Evolutionary conservation across 2,797 vertebrate species (phyloP), one percentile per base, ranked within the genome.

Genomic region (Tragopan temminckii): DNA sequence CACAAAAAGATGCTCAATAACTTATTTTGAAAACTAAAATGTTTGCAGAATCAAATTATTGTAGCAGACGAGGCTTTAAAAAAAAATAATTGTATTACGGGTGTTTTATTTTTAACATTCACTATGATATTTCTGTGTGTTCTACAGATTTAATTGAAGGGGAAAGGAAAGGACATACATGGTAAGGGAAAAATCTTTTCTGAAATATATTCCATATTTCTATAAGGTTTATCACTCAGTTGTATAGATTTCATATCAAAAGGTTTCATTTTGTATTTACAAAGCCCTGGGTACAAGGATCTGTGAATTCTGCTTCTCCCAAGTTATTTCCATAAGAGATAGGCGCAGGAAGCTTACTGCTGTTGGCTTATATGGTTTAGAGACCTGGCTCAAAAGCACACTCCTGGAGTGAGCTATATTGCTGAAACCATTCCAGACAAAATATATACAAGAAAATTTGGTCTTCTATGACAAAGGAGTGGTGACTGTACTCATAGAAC

Each of bases 381-480:
- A 76, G 68, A 76, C 11, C 40, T 43, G 16, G 43, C 6, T 93
- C 48, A n/a, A n/a, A n/a, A n/a, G n/a, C n/a, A n/a, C n/a, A 29
- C 31, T 79, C 52, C 68, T 52, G 52, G 69, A 43, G 85, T n/a
- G 43, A 87, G 71, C 76, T 77, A 89, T 42, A 42, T 40, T 85
- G 45, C 67, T 83, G 72, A 63, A 80, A 71, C 21, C 14, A 38
- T 36, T 70, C 35, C 84, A 87, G 76, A 86, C 36, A 58, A 63
- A 72, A 90, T 45, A 85, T 29, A 84, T 74, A 48, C 46, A 66
- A 91, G 80, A 89, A 80, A 93, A 55, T 40, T 38, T 75, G 63
- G 27, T 7, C 43, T 79, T 80, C 87, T 29, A 14, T 96, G 80
- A 79, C 93, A 94, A 72, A 77, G 72, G 40, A 69, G 45, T 46